phyloP scores from a whole-genome alignment of 2,888 invertebrate genomes.

The Tanypteryx hageni region DNA sequence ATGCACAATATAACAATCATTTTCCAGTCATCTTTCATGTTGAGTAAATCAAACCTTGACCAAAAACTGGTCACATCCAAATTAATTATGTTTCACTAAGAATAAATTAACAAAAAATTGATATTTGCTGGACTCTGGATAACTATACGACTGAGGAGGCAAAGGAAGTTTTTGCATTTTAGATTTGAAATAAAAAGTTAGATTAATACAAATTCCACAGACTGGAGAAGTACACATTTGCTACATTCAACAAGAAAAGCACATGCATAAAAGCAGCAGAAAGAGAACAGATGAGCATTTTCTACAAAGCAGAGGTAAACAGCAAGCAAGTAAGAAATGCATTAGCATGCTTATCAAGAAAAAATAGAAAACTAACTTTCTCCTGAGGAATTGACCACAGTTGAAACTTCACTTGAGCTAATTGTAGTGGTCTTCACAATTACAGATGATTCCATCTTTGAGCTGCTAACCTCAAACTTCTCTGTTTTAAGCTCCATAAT shows the following conservation, averaged over 20 bases:
- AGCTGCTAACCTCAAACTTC: conserved; percentile 47
- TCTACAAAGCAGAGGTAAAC: conserved; percentile 19
- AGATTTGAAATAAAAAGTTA: neutral
- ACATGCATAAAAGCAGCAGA: conserved; percentile 10
- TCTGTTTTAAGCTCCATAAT: conserved; percentile 54
- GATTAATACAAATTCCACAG: neutral
- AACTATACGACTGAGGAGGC: neutral
- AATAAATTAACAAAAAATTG: no score
- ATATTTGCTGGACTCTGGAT: neutral
- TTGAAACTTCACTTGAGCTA: conserved; percentile 48
- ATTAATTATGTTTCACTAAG: no score
- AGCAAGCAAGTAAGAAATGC: neutral
- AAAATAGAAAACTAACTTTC: conserved; percentile 47
- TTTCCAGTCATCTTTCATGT: no score
- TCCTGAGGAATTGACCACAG: conserved; percentile 38
- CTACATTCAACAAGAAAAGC: neutral
- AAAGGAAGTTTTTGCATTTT: neutral
- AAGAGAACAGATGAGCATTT: neutral
- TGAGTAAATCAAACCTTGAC: no score
- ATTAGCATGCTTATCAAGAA: neutral
- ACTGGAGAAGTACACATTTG: neutral
- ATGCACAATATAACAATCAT: no score
- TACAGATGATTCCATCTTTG: conserved; percentile 40
- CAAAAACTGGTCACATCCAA: no score
- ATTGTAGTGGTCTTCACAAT: conserved; percentile 53